Evolutionary conservation across 2,888 invertebrate genomes (phyloP).

Genomic region (Folsomia manolachei): DNA sequence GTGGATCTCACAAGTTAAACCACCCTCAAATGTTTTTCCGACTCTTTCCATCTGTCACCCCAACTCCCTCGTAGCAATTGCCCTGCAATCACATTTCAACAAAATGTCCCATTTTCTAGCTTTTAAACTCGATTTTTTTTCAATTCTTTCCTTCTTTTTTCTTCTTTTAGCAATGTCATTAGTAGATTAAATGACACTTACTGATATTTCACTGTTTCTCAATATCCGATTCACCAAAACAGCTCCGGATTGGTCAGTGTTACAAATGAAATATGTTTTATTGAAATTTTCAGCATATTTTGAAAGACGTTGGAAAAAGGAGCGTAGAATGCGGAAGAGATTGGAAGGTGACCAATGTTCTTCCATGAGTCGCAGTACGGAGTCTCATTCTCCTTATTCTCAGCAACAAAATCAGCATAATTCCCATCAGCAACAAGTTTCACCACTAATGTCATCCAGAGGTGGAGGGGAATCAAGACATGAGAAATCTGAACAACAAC

Average conservation of each 20-base stretch:
- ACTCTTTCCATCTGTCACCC: not conserved
- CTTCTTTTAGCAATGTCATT: too few species aligned
- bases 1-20: constrained; percentile 8
- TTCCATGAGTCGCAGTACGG: constrained; percentile 16
- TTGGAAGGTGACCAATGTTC: constrained; percentile 59
- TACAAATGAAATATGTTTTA: too few species aligned
- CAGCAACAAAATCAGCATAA: constrained; percentile 37
- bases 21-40: not conserved
- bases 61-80: not conserved
- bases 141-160: not conserved
- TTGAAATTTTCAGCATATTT: constrained; percentile 74
- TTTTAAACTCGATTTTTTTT: not conserved
- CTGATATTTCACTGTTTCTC: too few species aligned
- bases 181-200: too few species aligned
- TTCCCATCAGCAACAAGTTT: constrained; percentile 36
- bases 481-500: constrained; percentile 33
- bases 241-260: too few species aligned
- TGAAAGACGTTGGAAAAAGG: constrained; percentile 86
- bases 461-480: constrained; percentile 32
- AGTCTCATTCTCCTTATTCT: constrained; percentile 29
- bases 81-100: not conserved
- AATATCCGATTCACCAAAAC: too few species aligned
- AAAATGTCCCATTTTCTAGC: not conserved
- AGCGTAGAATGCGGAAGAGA: constrained; percentile 81
- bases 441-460: constrained; percentile 32